Evolutionary conservation across 2,113 vertebrate species (phyloP).

Genomic region (Athene noctua): DNA sequence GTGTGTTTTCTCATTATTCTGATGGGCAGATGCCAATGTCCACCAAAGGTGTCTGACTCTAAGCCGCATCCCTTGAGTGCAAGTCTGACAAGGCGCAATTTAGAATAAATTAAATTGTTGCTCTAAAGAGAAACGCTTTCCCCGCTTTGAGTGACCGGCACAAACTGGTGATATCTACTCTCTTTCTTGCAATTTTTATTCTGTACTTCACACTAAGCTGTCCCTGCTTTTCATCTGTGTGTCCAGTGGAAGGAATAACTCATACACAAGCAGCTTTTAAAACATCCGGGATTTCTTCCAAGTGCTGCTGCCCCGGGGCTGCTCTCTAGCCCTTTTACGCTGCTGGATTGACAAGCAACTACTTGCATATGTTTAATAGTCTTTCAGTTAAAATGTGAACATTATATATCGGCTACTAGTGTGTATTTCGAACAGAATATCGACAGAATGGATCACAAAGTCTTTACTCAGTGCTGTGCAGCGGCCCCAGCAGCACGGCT

Average conservation of each 20-base stretch:
- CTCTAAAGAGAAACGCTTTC: neutral
- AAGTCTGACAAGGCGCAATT: neutral
- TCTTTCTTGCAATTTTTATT: neutral
- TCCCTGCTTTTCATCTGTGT: neutral
- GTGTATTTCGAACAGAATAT: neutral
- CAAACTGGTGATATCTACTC: neutral
- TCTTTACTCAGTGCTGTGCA: neutral
- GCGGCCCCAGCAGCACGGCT: rapidly evolving
- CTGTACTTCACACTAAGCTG: neutral
- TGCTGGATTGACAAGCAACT: neutral
- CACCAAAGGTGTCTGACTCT: neutral
- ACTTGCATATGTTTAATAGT: neutral
- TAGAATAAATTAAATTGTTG: neutral
- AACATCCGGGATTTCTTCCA: neutral
- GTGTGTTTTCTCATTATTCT: neutral
- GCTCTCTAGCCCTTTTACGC: neutral
- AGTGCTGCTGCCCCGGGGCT: neutral
- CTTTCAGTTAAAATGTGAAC: neutral
- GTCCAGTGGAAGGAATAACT: neutral
- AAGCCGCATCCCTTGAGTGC: neutral
- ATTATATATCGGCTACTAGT: neutral
- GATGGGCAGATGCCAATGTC: neutral
- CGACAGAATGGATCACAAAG: neutral
- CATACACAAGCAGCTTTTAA: neutral
- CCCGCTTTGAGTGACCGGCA: neutral